Evolutionary conservation across 2,888 invertebrate species (phyloP).

Genomic region (Pherbina coryleti): DNA sequence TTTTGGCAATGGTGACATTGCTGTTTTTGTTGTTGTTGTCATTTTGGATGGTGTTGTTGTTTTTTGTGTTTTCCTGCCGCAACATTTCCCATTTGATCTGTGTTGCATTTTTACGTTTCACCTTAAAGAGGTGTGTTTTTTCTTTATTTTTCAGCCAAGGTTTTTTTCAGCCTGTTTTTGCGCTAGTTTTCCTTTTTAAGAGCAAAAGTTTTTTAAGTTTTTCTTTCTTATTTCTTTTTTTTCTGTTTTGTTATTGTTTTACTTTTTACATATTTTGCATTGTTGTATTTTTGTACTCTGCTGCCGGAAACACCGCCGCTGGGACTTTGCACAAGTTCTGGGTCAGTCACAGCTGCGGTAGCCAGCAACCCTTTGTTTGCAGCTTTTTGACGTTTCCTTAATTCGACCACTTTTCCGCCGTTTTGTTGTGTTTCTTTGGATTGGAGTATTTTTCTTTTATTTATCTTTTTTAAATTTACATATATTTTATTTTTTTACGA

Average conservation of each 20-base stretch:
- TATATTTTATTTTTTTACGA: background rate
- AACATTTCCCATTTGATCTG: constrained; percentile 17
- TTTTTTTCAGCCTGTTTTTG: background rate
- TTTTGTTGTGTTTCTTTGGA: background rate
- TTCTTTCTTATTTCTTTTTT: background rate
- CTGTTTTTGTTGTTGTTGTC: background rate
- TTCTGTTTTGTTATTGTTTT: background rate
- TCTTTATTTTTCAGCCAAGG: no score
- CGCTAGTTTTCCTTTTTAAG: no score
- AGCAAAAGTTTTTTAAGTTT: background rate
- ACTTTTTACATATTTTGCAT: background rate
- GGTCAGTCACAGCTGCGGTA: constrained; percentile 5
- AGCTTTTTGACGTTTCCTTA: constrained; percentile 8
- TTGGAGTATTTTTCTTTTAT: background rate
- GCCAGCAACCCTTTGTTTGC: background rate
- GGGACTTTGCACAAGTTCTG: constrained; percentile 19
- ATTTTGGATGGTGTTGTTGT: no score
- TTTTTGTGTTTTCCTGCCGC: background rate
- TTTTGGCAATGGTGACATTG: background rate
- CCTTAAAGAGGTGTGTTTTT: background rate
- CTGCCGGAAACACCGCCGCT: background rate
- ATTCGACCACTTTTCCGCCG: constrained; percentile 18
- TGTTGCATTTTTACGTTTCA: background rate
- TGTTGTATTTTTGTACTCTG: background rate
- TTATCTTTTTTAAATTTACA: background rate